Base-by-base conservation (phyloP, 2,888 invertebrate genomes). In the Lypha dubia region DNA sequence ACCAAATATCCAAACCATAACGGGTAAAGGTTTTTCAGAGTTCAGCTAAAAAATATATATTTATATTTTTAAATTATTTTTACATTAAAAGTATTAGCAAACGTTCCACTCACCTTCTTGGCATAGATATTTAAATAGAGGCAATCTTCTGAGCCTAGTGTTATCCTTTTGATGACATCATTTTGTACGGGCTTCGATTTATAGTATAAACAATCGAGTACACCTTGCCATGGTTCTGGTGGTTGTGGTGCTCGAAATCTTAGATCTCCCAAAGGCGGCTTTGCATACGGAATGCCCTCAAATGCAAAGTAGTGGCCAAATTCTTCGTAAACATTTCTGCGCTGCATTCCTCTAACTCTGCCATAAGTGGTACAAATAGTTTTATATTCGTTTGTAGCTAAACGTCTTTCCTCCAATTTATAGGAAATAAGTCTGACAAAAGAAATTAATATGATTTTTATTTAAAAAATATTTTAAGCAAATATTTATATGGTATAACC, bases 1-100 rank as follows among this genome's bases (percentile, higher is more conserved):
- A 3, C 93, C 93, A 86, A 92, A 93, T 62, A 94, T 92, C 90
- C 92, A 93, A 0, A 94, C 92, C 91, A 93, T 92, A 0, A 94
- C 92, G 0, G 92, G 92, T 35, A 90, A 82, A 2, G 89, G 85
- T 85, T 86, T 67, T 35, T 81, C 58, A 68, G 87, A 75, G 41
- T 84, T 75, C 1, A 89, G 65, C 89, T 89, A 38, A 13, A 35
- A 35, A 32, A 53, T 13, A 0, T 24, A 9, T n/a, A 5, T 53
- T 24, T n/a, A n/a, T n/a, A n/a, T n/a, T n/a, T n/a, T n/a, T n/a
- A n/a, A n/a, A n/a, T n/a, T 53, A 15, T 53, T 17, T 53, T 0
- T 24, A 24, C 3, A 15, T 1, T 28, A 28, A 15, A 41, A 32
- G 9, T 49, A 3, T 20, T 7, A 20, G n/a, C 28, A 6, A 38